Evolutionary conservation across 2,888 invertebrate species (phyloP), one percentile per base, ranked within the genome.

Genomic region (Margaritifera margaritifera): DNA sequence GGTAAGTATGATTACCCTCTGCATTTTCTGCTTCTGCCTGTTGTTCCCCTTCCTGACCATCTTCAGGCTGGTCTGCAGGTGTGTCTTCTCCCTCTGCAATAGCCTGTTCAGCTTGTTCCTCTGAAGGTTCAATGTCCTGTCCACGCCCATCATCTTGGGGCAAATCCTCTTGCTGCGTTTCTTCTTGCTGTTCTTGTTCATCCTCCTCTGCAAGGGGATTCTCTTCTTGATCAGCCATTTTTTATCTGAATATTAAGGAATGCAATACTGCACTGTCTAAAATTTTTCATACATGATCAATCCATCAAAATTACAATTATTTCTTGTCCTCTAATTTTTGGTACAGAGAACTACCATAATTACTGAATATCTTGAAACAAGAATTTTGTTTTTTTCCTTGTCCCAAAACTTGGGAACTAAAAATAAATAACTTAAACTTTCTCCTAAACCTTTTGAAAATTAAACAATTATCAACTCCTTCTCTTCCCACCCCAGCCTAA

Each of bases 131-230:
- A 18, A 72, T 74, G 53, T 72, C 74, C 61, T 74, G 70, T n/a
- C 73, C 77, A 57, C 72, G 31, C 6, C 72, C 74, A 67, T 77
- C 77, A 77, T 77, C 74, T 51, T 55, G 67, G 53, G 62, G 42
- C 11, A 20, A 56, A 27, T 69, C 68, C 56, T 58, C 59, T 24
- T 22, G 42, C 22, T 74, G 72, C 59, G 66, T 66, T 22, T 74
- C 56, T 57, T 66, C 71, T 59, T 59, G 64, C 50, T 68, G 68
- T 66, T 58, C 71, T 54, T 25, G 69, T 61, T 69, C 70, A 51
- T 69, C 55, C 64, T 63, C 68, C 53, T 70, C 74, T 64, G 68
- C 68, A 52, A 69, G 53, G 20, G 62, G 52, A n/a, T 53, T 60
- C 60, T 75, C 69, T 59, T 42, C 64, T 69, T 64, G 51, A n/a